Conservation (phyloP, 2,797 vertebrate species). For the Potorous gilbertii region DNA sequence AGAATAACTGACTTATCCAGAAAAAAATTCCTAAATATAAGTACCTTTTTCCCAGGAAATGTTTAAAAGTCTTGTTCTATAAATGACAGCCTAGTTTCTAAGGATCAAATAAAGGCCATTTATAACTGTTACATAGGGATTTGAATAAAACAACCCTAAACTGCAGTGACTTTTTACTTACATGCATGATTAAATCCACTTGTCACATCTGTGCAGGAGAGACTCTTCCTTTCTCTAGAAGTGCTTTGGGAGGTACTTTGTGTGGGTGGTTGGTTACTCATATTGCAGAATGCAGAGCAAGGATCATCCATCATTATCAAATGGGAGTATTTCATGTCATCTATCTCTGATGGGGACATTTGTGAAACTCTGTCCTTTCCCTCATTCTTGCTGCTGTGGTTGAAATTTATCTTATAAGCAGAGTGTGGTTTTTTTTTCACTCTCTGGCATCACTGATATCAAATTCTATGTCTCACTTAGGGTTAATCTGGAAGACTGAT, state of each 20-base stretch:
- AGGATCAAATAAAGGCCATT: background rate
- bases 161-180: conserved; percentile 17
- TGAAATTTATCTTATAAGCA: conserved; percentile 57
- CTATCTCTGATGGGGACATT: conserved; percentile 31
- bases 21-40: background rate
- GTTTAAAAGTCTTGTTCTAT: conserved; percentile 24
- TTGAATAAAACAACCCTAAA: background rate
- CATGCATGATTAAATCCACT: conserved; percentile 48
- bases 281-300: conserved; percentile 46
- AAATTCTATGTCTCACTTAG: background rate
- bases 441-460: conserved; percentile 23
- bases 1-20: background rate
- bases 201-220: conserved; percentile 43
- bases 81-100: conserved; percentile 1
- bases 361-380: conserved; percentile 30
- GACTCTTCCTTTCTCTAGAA: conserved; percentile 4
- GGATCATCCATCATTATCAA: conserved; percentile 64
- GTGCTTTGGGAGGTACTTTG: conserved; percentile 17
- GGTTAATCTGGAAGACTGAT: background rate
- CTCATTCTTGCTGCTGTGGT: conserved; percentile 15
- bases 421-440: background rate
- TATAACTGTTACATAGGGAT: background rate
- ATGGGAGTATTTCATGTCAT: conserved; percentile 52
- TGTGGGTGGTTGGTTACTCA: background rate
- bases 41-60: background rate